Evolutionary conservation across 1,140 invertebrate genomes (phyloP), one percentile per base, ranked within the genome.

Genomic region (Pogonomyrmex barbatus): DNA sequence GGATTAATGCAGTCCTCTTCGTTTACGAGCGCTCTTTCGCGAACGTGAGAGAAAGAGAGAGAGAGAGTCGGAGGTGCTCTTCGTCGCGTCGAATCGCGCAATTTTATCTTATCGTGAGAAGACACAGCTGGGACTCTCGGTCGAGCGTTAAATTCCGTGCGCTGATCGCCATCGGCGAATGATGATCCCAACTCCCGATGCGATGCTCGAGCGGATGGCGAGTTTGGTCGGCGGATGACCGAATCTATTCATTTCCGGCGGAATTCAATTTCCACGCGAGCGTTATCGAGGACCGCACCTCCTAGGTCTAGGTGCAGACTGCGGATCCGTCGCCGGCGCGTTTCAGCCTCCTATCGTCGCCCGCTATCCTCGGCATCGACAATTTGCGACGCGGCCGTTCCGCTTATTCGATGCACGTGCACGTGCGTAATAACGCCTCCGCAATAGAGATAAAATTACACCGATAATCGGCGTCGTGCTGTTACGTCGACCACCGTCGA

Each of bases 191-290:
- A 39, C 45, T 14, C 45, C 17, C 60, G 24, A 62, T 42, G 58
- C 42, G 17, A 6, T n/a, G 5, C 8, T 60, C 62, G 45, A 30
- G 30, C 62, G 36, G 12, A 39, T 12, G 67, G 1, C 24, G 54
- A 60, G 54, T 36, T 60, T 4, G 14, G 30, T n/a, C 50, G 78
- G 45, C 4, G 47, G 62, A 8, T 39, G 36, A 33, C 12, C 47
- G 54, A 47, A 10, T 68, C 78, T 70, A 54, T 83, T 83, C 79
- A 42, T 83, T 83, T 86, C 56, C 65, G 58, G 33, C 58, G 60
- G 70, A 87, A 87, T 87, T 87, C 56, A 87, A 87, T 87, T 87
- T 87, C 60, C 78, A 83, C 39, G 30, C 33, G 47, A 45, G 67
- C 60, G 33, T 75, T 75, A 87, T 82, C 68, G 58, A 30, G 58